A percentile compares a stretch with the other conserved stretches of the same genome.
phyloP scores from a whole-genome alignment of 2,113 vertebrate species.

The Tinamus guttatus region DNA sequence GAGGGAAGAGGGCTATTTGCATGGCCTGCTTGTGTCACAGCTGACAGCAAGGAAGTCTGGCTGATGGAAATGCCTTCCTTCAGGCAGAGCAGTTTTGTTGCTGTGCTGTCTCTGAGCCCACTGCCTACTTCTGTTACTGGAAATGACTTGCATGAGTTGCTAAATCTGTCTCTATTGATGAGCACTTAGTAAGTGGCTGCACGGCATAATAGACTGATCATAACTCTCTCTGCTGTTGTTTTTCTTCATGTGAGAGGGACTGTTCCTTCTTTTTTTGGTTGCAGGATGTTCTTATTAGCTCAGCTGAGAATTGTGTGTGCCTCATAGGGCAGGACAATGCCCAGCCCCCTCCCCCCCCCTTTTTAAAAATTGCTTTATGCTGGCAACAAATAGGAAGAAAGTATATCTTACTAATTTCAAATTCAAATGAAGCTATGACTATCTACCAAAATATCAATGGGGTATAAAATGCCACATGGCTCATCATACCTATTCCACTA shows the following conservation, averaged over 20 bases:
- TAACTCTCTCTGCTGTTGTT: neutral
- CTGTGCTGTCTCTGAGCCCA: neutral
- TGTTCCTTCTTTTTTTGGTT: slow-evolving; percentile 16
- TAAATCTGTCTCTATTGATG: slow-evolving; percentile 59
- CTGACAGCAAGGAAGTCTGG: neutral
- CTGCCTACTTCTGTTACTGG: slow-evolving; percentile 43
- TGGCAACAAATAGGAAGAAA: neutral
- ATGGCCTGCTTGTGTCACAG: neutral
- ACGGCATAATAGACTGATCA: slow-evolving; percentile 6
- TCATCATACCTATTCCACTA: neutral
- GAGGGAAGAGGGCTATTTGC: neutral
- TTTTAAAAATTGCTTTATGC: neutral
- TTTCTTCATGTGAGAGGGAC: neutral
- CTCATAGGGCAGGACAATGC: neutral
- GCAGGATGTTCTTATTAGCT: neutral
- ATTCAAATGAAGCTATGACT: neutral
- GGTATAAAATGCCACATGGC: neutral
- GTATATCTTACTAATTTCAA: neutral
- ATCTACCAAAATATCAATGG: neutral
- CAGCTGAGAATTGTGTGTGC: neutral
- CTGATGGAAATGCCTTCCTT: slow-evolving; percentile 25
- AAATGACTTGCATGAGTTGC: slow-evolving; percentile 15
- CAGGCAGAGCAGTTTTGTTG: slow-evolving; percentile 22
- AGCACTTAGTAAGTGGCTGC: slow-evolving; percentile 31
- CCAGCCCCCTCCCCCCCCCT: neutral